These are phyloP conservation scores for Cercocebus atys DNA, from an alignment of 2,113 vertebrate genomes.

Conservation along the genomic window DNA sequence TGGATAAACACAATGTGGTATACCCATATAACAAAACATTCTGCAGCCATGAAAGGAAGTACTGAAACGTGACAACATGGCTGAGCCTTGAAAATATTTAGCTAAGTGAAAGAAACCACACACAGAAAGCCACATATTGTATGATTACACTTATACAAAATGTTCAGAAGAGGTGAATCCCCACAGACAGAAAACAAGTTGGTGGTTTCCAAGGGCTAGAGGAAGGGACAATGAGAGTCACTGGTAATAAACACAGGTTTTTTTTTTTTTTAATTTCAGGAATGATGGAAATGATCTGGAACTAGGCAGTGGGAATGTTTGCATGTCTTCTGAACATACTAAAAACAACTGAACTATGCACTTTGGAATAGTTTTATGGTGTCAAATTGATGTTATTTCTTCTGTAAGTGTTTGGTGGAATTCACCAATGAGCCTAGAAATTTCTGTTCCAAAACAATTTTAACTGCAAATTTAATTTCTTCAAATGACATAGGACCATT, in stretches of 20 bases:
- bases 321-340: background rate
- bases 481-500: background rate
- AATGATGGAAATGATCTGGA: background rate
- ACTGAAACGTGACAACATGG: background rate
- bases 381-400: background rate
- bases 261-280: background rate
- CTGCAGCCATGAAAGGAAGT: background rate
- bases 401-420: background rate
- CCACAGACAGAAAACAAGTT: background rate
- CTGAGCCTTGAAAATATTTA: background rate
- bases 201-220: background rate
- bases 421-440: background rate
- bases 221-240: background rate
- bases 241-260: background rate
- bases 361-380: background rate
- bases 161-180: background rate
- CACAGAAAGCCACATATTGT: background rate
- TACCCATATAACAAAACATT: background rate
- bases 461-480: background rate
- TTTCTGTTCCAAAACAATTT: background rate
- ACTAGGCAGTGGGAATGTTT: background rate
- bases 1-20: background rate
- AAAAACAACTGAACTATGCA: background rate
- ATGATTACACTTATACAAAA: background rate
- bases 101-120: background rate